A percentile compares a stretch with the other conserved stretches of the same genome.
These are phyloP conservation scores for Micromussa lordhowensis DNA, from an alignment of 92 coral and sea anemone species.

Conservation along the genomic window DNA sequence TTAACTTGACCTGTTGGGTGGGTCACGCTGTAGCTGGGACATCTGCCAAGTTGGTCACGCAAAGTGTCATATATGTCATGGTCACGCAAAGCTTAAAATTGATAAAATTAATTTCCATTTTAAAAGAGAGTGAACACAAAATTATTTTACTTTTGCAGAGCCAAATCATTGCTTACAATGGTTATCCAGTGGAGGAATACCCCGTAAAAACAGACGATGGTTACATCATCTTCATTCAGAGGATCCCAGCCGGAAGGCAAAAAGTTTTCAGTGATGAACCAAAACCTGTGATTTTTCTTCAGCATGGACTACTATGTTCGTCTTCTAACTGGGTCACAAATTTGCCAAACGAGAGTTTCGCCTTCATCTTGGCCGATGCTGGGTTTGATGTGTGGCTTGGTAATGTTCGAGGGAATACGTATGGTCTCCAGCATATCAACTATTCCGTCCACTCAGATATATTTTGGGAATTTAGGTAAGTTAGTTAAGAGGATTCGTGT, in stretches of 20 bases:
- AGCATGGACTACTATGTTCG: slow-evolving; percentile 81
- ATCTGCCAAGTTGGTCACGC: background rate
- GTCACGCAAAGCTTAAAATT: background rate
- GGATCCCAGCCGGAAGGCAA: slow-evolving; percentile 79
- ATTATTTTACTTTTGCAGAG: slow-evolving; percentile 45
- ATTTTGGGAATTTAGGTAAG: slow-evolving; percentile 93
- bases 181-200: slow-evolving; percentile 90
- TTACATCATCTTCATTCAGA: slow-evolving; percentile 78
- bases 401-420: slow-evolving; percentile 87
- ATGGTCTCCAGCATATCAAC: slow-evolving; percentile 70
- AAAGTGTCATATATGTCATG: background rate
- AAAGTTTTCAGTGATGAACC: slow-evolving; percentile 23
- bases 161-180: slow-evolving; percentile 80
- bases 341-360: slow-evolving; percentile 79
- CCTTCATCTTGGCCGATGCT: slow-evolving; percentile 81
- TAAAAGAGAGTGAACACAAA: background rate
- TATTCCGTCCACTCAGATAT: slow-evolving; percentile 73
- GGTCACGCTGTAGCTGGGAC: background rate
- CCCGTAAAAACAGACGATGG: slow-evolving; percentile 85
- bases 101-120: too few species aligned
- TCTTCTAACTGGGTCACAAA: slow-evolving; percentile 82
- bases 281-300: slow-evolving; percentile 79
- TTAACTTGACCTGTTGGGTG: background rate
- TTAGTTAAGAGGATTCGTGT: background rate
- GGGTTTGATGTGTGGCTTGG: slow-evolving; percentile 97